Base-by-base conservation (phyloP, 2,113 vertebrate genomes). In the Herpetotheres cachinnans region DNA sequence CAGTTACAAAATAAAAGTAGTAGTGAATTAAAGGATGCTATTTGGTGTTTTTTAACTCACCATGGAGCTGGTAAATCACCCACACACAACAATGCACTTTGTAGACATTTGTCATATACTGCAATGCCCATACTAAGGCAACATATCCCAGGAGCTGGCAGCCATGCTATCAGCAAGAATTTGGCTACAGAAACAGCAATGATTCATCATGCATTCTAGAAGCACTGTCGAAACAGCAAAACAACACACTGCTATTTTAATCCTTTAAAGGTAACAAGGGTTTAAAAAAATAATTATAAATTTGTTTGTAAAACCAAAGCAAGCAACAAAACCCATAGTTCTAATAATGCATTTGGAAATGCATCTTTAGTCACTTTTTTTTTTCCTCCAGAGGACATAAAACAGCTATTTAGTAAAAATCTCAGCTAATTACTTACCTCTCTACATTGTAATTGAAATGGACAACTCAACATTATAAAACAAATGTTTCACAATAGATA, bases 121-220 rank as follows among this genome's bases (percentile, higher is more conserved):
- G 79, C 77, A 81, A 97, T 98, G 97, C 89, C 98, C 98, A 97
- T 98, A 98, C 96, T 98, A 98, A 98, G 98, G 95, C 97, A 98
- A 97, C 95, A 94, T 63, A 97, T 90, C 69, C 47, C 83, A 95
- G 80, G 72, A 97, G 82, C 20, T 98, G 98, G 98, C 97, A 97
- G 93, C 81, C 94, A 90, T 27, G 82, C 91, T 98, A 98, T 98
- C 98, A 96, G 95, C 90, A 98, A 97, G 95, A 97, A 98, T 97
- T 97, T 98, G 97, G 98, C 97, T 97, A 97, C 93, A 95, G 89
- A 97, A 96, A 82, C 85, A 89, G 87, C 89, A 93, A 78, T 98
- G 98, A 98, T 97, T 98, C 98, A 98, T 98, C 96, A 94, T 30
- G 90, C 95, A 96, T 97, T 98, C 98, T 96, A 97, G 93, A 97